Evolutionary conservation across 2,113 vertebrate genomes (phyloP).

Genomic region (Isurus oxyrinchus): DNA sequence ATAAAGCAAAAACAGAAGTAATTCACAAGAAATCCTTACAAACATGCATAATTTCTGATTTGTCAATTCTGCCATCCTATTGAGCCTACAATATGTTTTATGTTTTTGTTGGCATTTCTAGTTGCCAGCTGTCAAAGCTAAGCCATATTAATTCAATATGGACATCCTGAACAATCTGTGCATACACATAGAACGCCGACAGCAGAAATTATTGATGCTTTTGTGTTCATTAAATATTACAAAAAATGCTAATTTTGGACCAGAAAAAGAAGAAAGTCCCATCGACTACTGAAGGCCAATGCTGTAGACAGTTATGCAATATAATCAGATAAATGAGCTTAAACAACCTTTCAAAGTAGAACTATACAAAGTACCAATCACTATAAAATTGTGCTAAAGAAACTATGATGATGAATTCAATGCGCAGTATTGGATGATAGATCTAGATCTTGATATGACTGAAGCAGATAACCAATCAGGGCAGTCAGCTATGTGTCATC

Average conservation of each 20-base stretch:
- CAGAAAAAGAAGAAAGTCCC: not conserved
- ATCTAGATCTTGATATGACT: no score
- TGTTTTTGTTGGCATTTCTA: not conserved
- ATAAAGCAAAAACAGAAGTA: not conserved
- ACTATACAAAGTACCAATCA: not conserved
- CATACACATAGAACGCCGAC: not conserved
- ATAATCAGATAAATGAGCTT: not conserved
- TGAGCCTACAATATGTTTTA: no score
- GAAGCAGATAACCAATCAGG: no score
- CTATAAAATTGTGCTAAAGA: not conserved
- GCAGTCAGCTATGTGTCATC: no score
- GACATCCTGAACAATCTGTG: not conserved
- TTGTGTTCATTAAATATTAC: not conserved
- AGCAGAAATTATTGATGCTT: not conserved
- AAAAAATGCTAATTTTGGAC: not conserved
- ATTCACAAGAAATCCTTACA: not conserved
- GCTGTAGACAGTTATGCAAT: not conserved
- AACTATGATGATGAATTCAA: not conserved
- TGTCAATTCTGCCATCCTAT: not conserved
- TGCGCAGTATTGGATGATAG: no score
- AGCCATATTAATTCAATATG: not conserved
- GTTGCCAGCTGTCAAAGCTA: not conserved
- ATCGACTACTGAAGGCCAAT: not conserved
- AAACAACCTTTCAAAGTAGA: not conserved
- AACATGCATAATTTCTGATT: not conserved